These are phyloP conservation scores for Ianthella basta DNA, from an alignment of 37 sponge, comb jelly and placozoan species.

Conservation along the genomic window DNA sequence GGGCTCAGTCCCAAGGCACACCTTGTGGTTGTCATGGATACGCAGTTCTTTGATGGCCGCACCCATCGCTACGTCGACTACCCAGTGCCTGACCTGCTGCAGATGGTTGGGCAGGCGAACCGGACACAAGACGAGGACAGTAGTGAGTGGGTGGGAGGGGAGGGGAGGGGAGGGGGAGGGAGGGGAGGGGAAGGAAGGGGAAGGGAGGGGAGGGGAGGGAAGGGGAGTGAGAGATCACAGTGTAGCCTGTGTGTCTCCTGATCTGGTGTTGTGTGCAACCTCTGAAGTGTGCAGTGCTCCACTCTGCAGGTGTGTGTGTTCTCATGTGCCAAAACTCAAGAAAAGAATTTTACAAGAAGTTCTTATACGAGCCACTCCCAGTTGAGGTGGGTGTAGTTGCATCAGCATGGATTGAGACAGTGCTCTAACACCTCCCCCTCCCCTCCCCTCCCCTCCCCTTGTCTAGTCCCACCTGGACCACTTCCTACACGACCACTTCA, in stretches of 20 bases:
- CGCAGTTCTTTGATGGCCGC: constrained; percentile 96
- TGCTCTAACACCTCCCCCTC: neutral
- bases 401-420: neutral
- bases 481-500: constrained; percentile 97
- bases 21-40: constrained; percentile 98
- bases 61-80: constrained; percentile 99
- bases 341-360: constrained; percentile 99
- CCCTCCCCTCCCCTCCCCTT: too few relatives aligned
- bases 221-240: too few relatives aligned
- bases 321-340: constrained; percentile 96
- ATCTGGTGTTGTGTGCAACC: neutral
- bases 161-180: neutral
- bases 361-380: constrained; percentile 97
- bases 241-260: too few relatives aligned
- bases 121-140: constrained; percentile 79
- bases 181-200: neutral
- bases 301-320: constrained; percentile 87
- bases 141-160: constrained; percentile 27
- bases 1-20: constrained; percentile 76
- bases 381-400: constrained; percentile 78
- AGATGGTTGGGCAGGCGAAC: constrained; percentile 95
- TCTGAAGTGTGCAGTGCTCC: neutral
- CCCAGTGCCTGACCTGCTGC: constrained; percentile 91
- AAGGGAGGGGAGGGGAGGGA: too few relatives aligned
- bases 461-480: constrained; percentile 97